Evolutionary conservation across 92 coral and sea anemone species (phyloP), one percentile per base, ranked within the genome.

Genomic region (Epizoanthus stellaris): DNA sequence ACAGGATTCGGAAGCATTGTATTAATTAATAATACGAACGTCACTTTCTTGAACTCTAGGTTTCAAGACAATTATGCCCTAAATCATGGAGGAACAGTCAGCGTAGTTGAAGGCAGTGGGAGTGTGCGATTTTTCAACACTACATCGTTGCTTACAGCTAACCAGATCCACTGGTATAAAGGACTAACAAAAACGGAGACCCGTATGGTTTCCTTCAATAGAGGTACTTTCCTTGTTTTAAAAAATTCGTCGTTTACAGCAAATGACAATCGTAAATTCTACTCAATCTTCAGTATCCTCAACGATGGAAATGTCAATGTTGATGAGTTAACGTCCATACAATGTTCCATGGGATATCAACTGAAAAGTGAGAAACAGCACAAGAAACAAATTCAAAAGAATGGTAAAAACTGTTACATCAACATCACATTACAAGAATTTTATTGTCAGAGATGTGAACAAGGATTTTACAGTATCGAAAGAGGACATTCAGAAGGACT

Each of bases 381-480:
- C 13, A 6, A 23, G 1, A n/a, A 3, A 81, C 79, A 72, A 61
- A 4, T 57, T 66, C 40, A 71, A 34, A 12, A 52, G 38, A 4
- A 52, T 15, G 15, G 49, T 63, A 56, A 43, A 45, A 39, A 4
- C 53, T 49, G n/a, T 4, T 20, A 25, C 36, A 39, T 54, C 19
- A 5, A 16, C 7, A 52, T 76, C 17, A 81, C 85, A 14, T 68
- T 68, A 17, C 34, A 73, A 58, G 34, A 73, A 14, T 20, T 90
- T 4, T 86, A 67, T 19, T 90, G 93, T 47, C 70, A 81, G 61
- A 60, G 77, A 25, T 90, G 93, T 39, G 76, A 42, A 7, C 30
- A 19, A 23, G 80, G 87, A 1, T 86, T 82, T 49, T 90, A 90
- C 76, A 87, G 91, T 40, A 69, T 90, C 20, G 85, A 86, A 63